Evolutionary conservation across 2,888 invertebrate genomes (phyloP).

Genomic region (Cantharis lateralis): DNA sequence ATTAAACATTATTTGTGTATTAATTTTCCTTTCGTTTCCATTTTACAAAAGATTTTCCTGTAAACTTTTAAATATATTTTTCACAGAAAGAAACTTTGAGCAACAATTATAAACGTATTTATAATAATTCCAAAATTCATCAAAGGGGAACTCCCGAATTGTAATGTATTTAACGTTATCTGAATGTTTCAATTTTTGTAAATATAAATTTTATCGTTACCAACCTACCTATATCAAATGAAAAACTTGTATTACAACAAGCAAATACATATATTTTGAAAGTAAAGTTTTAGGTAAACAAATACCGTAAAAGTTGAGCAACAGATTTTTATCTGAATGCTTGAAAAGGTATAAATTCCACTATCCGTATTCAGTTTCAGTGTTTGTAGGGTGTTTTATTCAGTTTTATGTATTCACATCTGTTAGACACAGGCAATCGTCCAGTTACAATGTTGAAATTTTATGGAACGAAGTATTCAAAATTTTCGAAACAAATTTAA

Average conservation of each 20-base stretch:
- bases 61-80: neutral
- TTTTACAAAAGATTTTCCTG: neutral
- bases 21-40: neutral
- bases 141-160: neutral
- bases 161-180: neutral
- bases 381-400: conserved; percentile 1
- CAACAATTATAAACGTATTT: neutral
- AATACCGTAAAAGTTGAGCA: neutral
- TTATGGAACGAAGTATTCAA: neutral
- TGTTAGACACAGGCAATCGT: neutral
- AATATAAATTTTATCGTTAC: neutral
- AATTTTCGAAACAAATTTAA: neutral
- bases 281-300: neutral
- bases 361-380: neutral
- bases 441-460: neutral
- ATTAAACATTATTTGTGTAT: neutral
- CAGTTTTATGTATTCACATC: conserved; percentile 3
- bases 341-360: neutral
- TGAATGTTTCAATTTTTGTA: neutral
- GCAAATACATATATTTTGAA: neutral
- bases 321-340: conserved; percentile 1
- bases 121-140: neutral
- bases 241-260: neutral
- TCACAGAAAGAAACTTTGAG: neutral
- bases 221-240: neutral